Evolutionary conservation across 2,113 vertebrate genomes (phyloP), one percentile per base, ranked within the genome.

Genomic region (Sminthopsis crassicaudata): DNA sequence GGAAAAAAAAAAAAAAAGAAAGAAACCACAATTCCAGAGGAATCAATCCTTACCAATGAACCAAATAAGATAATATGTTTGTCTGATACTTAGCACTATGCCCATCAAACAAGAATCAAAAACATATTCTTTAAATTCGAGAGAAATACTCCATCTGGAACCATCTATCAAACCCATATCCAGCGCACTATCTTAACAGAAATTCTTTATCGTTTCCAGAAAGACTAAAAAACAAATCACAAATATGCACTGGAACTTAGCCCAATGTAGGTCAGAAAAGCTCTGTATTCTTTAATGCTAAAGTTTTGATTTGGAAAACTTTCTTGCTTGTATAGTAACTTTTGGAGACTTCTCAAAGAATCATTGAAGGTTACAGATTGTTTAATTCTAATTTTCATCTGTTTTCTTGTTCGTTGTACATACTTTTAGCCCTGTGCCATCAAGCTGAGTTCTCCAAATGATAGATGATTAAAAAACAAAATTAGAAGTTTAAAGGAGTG

Each of bases 341-440:
- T 84, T 22, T 42, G 7, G 67, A 84, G 67, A 16, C 42, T 84
- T 84, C 67, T 84, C 67, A 84, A 84, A 89, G 42, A 91, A 22
- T 76, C 50, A 53, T 23, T 93, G 89, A 95, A 93, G 55, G 42
- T 93, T 91, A 91, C 0, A 53, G 25, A 46, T 10, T 8, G 67
- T 90, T n/a, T 90, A 90, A 92, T 50, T 89, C 93, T 95, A 52
- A 90, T 91, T 88, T 96, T 94, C 10, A 96, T 48, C 90, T 8
- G 53, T 90, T 93, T 60, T 94, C 48, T 91, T 27, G 22, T 90
- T 93, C 91, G 84, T 91, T 67, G 51, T 90, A 16, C 36, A 12
- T 4, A 91, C 90, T 95, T 93, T 88, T 50, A 95, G 84, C 90
- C 60, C 46, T 91, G 5, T 90, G 89, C 53, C 60, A 95, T 48